Evolutionary conservation across 2,888 invertebrate species (phyloP).

Genomic region (Sericinus montela): DNA sequence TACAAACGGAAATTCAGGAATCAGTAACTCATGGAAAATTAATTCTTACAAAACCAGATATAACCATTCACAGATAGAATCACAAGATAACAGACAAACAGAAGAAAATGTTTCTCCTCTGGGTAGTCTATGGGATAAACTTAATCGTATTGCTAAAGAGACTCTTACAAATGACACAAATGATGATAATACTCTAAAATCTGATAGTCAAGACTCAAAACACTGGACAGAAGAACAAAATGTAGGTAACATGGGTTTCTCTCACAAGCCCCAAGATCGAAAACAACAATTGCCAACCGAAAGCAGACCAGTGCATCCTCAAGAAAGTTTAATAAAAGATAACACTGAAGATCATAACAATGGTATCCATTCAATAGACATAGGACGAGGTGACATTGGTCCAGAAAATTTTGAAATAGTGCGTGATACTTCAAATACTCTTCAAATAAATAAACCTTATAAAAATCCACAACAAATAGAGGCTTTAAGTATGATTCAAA

Average conservation of each 20-base stretch:
- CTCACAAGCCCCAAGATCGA: background rate
- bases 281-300: background rate
- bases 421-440: constrained; percentile 16
- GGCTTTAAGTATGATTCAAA: constrained; percentile 31
- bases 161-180: constrained; percentile 9
- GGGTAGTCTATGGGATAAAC: constrained; percentile 23
- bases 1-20: background rate
- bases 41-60: background rate
- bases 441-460: constrained; percentile 17
- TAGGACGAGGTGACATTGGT: constrained; percentile 46
- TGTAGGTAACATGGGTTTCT: background rate
- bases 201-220: constrained; percentile 1
- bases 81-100: background rate
- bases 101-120: constrained; percentile 15
- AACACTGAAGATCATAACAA: constrained; percentile 7
- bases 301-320: background rate
- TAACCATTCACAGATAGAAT: constrained; percentile 4
- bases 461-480: constrained; percentile 36
- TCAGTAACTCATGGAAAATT: background rate
- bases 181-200: constrained; percentile 2
- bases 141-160: constrained; percentile 16
- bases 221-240: background rate
- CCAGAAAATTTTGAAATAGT: constrained; percentile 29
- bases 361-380: constrained; percentile 24
- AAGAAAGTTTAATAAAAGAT: background rate